Base-by-base conservation (phyloP, 2,113 vertebrate genomes). In the Barbus barbus region DNA sequence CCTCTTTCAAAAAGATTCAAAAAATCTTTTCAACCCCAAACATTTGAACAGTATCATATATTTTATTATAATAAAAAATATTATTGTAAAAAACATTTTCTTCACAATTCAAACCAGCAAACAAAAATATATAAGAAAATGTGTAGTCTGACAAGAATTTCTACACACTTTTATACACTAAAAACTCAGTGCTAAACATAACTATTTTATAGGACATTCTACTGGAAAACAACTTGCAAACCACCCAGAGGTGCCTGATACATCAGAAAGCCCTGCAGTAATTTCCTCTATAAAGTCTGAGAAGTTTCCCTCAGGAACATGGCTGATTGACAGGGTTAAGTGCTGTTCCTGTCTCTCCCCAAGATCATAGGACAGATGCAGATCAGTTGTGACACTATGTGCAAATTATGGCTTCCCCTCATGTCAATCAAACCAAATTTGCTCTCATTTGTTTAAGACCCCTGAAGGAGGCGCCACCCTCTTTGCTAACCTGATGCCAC, bases 391-490 rank as follows among this genome's bases (percentile, higher is more conserved):
- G 85, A 88, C 85, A 81, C 74, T 71, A 18, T 0, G 33, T 33
- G 28, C 79, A 77, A 79, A 86, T 81, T 58, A 82, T 69, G 84
- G 28, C 18, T 77, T 4, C 83, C 60, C 63, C 46, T 76, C 77
- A 16, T 71, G 79, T 87, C 88, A 87, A 2, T 84, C 84, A 89
- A 81, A 56, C 48, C 87, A 76, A 76, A 80, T 83, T 48, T 85
- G 26, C 65, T 46, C 56, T 75, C 8, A 82, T 82, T 82, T 82
- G 69, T 65, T 82, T 56, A 44, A 81, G 31, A 76, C 13, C 82
- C 69, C 76, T 86, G 18, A 67, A 41, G 56, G 76, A 56, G 48
- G 38, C 33, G 14, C 9, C 24, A 12, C 26, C 56, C 28, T 63
- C 28, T 7, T 56, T 51, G 22, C 33, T 67, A 81, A 69, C 61